These are phyloP conservation scores for Halcyon chelicuti DNA, from an alignment of 2,797 vertebrate genomes.

Conservation along the genomic window DNA sequence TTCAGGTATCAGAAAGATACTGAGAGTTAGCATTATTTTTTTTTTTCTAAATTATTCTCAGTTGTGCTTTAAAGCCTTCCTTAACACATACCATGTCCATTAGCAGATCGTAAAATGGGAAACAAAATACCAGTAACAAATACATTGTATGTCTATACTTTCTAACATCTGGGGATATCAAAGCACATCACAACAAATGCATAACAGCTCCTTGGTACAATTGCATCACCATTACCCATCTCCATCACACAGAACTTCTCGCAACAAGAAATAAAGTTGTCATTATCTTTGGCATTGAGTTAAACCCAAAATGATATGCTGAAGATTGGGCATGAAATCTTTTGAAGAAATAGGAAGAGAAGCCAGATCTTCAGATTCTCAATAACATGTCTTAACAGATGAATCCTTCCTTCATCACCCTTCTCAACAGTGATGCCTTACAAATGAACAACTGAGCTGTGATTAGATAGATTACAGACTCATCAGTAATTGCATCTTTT, in stretches of 20 bases:
- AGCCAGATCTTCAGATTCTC: conserved; percentile 39
- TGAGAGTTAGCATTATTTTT: background rate
- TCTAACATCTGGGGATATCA: background rate
- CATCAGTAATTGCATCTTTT: background rate
- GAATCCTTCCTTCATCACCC: conserved; percentile 34
- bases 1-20: background rate
- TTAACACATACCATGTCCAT: background rate
- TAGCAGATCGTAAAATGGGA: background rate
- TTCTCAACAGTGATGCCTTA: conserved; percentile 21
- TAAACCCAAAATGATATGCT: background rate
- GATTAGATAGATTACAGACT: conserved; percentile 34
- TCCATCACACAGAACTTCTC: background rate
- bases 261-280: conserved; percentile 6
- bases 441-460: conserved; percentile 46
- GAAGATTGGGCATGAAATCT: conserved; percentile 1
- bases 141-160: background rate
- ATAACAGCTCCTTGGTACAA: background rate
- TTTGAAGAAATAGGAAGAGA: conserved; percentile 12
- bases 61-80: background rate
- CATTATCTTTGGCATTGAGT: background rate
- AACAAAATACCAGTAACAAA: background rate
- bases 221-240: background rate
- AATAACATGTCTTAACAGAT: conserved; percentile 17
- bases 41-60: background rate
- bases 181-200: background rate